These are phyloP conservation scores for Bambusicola thoracicus DNA, from an alignment of 2,113 vertebrate genomes.

Conservation along the genomic window DNA sequence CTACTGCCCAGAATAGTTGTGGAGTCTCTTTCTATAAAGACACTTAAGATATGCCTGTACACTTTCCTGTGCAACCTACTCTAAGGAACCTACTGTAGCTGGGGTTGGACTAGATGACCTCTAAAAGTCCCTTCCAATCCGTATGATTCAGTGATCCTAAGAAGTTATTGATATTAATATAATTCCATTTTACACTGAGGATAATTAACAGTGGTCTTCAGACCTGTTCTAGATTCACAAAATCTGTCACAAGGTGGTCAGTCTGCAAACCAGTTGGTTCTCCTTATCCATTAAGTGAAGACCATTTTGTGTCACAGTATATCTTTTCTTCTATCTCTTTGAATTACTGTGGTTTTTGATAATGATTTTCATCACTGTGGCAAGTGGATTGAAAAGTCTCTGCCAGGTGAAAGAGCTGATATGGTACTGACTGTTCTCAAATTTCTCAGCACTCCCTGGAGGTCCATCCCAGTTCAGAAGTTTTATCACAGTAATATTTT, in stretches of 20 bases:
- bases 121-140: no score
- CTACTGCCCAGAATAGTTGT: no score
- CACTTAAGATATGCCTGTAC: no score
- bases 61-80: no score
- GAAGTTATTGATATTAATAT: background rate
- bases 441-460: background rate
- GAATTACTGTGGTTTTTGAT: background rate
- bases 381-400: slow-evolving; percentile 20
- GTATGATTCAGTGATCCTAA: no score
- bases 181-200: fast-evolving
- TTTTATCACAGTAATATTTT: slow-evolving; percentile 44
- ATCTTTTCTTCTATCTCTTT: background rate
- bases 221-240: background rate
- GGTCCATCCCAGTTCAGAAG: background rate
- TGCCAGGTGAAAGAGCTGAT: background rate
- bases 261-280: background rate
- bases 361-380: background rate
- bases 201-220: background rate
- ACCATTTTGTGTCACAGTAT: background rate
- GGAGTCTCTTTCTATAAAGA: no score
- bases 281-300: background rate
- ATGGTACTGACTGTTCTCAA: background rate
- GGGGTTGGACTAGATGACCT: no score
- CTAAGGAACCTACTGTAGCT: no score
- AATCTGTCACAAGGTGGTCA: background rate